Evolutionary conservation across 2,113 vertebrate species (phyloP), one percentile per base, ranked within the genome.

Genomic region (Pedionomus torquatus): DNA sequence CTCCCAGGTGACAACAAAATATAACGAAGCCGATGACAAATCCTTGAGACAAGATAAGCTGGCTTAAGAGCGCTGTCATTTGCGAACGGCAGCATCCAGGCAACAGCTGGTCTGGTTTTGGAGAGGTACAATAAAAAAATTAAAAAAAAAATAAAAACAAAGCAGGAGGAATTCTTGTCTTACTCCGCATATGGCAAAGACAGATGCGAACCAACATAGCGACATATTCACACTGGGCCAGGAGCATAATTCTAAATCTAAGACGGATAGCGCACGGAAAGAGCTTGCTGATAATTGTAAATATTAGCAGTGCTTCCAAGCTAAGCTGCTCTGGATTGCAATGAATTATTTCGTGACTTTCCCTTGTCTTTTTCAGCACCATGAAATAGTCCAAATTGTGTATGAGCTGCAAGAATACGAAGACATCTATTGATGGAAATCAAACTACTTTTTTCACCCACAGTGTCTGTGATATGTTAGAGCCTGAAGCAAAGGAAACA

Each of bases 401-500:
- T 97, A 80, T 49, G 82, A 96, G 81, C 64, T 8, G 91, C 87
- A 97, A 92, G 89, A 97, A 97, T 95, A 96, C 80, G 81, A 92
- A 97, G 96, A 96, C 84, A 7, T 94, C 96, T 97, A 97, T 89
- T 97, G 93, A 97, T 79, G 81, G 84, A 97, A 98, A 97, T 97
- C 95, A 97, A 97, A 96, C 92, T 87, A 97, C 52, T 77, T 95
- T 96, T 96, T 97, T 97, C 84, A 96, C 51, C 83, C 96, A 96
- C 61, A 84, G 41, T 94, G 76, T 95, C 81, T 95, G 97, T 96
- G 96, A 96, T 95, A 96, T 92, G 93, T 93, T 93, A 96, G 89
- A 97, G 97, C 97, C 97, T 6, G 87, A 97, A 97, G 97, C 97
- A 97, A 98, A 97, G 90, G 94, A 97, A 98, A 97, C 88, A 87